Conservation (phyloP, 2,888 invertebrate species). For the Tinea pellionella region DNA sequence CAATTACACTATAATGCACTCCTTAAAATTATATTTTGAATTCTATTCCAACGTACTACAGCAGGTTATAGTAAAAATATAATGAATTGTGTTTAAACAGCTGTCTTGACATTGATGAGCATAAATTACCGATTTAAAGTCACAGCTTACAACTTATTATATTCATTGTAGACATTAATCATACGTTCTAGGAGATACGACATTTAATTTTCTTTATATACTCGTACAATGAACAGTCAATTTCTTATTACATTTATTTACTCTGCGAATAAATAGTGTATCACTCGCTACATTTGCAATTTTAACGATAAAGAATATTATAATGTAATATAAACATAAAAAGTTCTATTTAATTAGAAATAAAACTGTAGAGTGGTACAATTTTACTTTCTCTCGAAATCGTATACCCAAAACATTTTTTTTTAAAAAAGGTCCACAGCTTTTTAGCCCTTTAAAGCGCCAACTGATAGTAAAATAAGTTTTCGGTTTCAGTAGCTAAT, state of each 20-base stretch:
- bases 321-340: too few relatives aligned
- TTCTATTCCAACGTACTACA: slow-evolving; percentile 2
- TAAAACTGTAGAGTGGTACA: too few relatives aligned
- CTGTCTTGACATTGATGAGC: slow-evolving; percentile 15
- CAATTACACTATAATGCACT: not conserved
- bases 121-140: slow-evolving; percentile 15
- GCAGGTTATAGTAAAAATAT: not conserved
- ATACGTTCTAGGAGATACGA: slow-evolving; percentile 1
- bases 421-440: too few relatives aligned
- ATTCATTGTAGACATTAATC: slow-evolving; percentile 20
- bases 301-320: too few relatives aligned
- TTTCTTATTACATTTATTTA: not conserved
- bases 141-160: slow-evolving; percentile 17
- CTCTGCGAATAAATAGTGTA: not conserved
- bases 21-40: not conserved
- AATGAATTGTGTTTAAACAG: not conserved
- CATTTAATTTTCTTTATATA: slow-evolving; percentile 18
- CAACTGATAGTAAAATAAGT: not conserved
- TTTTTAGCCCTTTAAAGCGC: too few relatives aligned
- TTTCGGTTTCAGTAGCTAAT: not conserved
- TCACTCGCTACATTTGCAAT: too few relatives aligned
- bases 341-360: too few relatives aligned
- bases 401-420: too few relatives aligned
- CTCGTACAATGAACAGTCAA: slow-evolving; percentile 30
- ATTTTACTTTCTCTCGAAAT: too few relatives aligned